Base-by-base conservation (phyloP, 2,888 invertebrate species). In the Melanchra persicariae region DNA sequence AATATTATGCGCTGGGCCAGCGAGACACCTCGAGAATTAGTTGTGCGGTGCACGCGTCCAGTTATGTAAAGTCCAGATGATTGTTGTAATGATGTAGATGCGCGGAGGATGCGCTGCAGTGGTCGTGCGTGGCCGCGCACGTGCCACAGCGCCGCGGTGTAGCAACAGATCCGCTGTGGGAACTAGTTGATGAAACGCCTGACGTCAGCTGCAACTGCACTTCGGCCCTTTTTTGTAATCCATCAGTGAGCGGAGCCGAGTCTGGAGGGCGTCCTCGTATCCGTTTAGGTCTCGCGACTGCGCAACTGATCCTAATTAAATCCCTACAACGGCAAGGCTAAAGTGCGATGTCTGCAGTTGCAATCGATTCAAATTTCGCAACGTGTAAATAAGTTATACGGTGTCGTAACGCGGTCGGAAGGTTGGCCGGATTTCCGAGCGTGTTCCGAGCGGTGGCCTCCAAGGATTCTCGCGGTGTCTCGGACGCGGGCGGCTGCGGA, bases 381-480 rank as follows among this genome's bases (percentile, higher is more conserved):
- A 95, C 93, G 92, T 93, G 93, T 94, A 95, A 94, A 95, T 95
- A 95, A 95, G 95, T 95, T 94, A 94, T 92, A 92, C 93, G 91
- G 93, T 96, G 95, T 95, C 93, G 95, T 95, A 96, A 96, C 91
- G 92, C 92, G 92, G 93, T 95, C 95, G 95, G 95, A 95, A 95
- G 95, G 95, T 95, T 95, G 95, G 95, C 95, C 95, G 95, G 95
- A 96, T 96, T 96, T 96, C 95, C 95, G 95, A 94, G 94, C 95
- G 93, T 93, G 94, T 93, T 94, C 93, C 93, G 94, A 95, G 90
- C 94, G 91, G 90, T 90, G 95, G 93, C 95, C 94, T 93, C 95
- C 93, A 93, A 94, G 95, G 95, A 95, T 94, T 94, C 94, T 94
- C 93, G 89, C 90, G 87, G 90, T 90, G 91, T 92, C 92, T 93